These are phyloP conservation scores for Oryzias melastigma DNA, from an alignment of 2,113 vertebrate genomes.

Conservation along the genomic window DNA sequence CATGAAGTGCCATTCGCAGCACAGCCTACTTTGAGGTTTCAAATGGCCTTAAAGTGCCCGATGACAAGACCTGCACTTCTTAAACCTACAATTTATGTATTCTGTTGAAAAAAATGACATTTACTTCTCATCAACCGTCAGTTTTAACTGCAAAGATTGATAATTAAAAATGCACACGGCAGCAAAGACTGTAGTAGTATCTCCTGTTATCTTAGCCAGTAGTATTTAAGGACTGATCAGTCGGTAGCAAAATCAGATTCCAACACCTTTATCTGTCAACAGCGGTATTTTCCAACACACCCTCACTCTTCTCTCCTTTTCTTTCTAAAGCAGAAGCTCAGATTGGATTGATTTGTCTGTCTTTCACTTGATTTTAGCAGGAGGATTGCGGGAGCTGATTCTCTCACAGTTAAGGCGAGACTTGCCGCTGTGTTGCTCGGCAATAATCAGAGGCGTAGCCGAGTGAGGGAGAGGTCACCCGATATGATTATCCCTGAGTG, in stretches of 20 bases:
- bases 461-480: conserved; percentile 59
- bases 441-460: conserved; percentile 41
- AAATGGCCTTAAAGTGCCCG: not conserved
- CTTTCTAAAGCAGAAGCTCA: conserved; percentile 26
- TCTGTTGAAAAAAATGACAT: not conserved
- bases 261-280: conserved; percentile 50
- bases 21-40: not conserved
- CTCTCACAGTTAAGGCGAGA: conserved; percentile 48
- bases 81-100: not conserved
- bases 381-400: conserved; percentile 40
- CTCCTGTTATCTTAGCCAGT: conserved; percentile 16
- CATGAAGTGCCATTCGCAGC: not conserved
- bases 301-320: conserved; percentile 8
- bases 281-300: conserved; percentile 25
- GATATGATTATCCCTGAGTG: conserved; percentile 72
- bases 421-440: conserved; percentile 38
- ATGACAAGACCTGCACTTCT: not conserved
- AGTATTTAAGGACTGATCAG: conserved; percentile 31
- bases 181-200: not conserved
- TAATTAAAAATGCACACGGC: not conserved
- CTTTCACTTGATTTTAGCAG: conserved; percentile 24
- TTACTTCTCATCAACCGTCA: not conserved
- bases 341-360: conserved; percentile 51
- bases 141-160: not conserved
- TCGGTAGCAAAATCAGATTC: conserved; percentile 33